Percentiles rank a stretch among this genome's conserved stretches.
Evolutionary conservation across 2,113 vertebrate genomes (phyloP).

Genomic region (Anguilla japonica): DNA sequence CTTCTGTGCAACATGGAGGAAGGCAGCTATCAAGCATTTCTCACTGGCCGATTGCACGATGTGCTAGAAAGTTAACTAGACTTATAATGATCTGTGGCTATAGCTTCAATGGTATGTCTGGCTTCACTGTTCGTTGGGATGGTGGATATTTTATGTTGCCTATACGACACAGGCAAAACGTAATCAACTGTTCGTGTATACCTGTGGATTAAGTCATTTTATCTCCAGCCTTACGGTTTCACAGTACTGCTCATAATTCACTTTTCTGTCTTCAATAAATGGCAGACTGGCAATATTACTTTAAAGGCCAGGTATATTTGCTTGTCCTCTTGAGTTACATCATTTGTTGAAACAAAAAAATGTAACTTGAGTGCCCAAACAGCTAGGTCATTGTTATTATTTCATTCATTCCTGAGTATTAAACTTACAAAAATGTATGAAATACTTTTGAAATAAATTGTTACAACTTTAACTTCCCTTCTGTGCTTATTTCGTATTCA

Average conservation of each 20-base stretch:
- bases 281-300: not conserved
- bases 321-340: not conserved
- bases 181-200: not conserved
- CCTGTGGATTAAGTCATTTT: not conserved
- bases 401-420: not conserved
- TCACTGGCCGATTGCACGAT: slow-evolving; percentile 9
- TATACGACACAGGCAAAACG: not conserved
- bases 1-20: not conserved
- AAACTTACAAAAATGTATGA: no score
- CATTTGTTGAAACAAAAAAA: not conserved
- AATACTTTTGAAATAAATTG: no score
- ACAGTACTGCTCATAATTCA: not conserved
- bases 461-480: no score
- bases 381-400: not conserved
- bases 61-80: not conserved
- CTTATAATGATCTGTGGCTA: slow-evolving; percentile 5
- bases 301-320: not conserved
- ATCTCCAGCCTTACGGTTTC: not conserved
- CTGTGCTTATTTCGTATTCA: no score
- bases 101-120: not conserved
- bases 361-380: not conserved
- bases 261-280: not conserved
- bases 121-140: not conserved
- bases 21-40: not conserved
- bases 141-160: not conserved